phyloP scores from a whole-genome alignment of 2,797 vertebrate genomes.

The Chelon labrosus region DNA sequence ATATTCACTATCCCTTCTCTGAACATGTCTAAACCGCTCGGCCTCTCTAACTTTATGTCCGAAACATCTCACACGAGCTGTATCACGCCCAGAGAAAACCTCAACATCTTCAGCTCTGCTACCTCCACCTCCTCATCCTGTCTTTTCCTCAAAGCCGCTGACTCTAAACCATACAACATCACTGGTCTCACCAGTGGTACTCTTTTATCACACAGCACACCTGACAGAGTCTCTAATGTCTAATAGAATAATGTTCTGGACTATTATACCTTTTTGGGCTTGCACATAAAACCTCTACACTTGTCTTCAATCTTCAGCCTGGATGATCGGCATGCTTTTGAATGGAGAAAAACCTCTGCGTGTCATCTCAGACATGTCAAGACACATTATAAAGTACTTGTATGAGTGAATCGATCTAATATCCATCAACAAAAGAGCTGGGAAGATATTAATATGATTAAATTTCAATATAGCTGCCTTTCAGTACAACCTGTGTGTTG shows the following conservation, averaged over 20 bases:
- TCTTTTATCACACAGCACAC: too few relatives aligned
- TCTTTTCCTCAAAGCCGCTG: too few relatives aligned
- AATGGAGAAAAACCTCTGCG: constrained; percentile 5
- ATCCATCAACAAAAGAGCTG: neutral
- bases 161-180: too few relatives aligned
- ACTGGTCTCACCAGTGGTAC: too few relatives aligned
- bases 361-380: constrained; percentile 1
- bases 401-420: neutral
- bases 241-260: constrained; percentile 49
- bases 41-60: too few relatives aligned
- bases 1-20: too few relatives aligned
- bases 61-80: too few relatives aligned
- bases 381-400: neutral
- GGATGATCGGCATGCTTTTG: constrained; percentile 18
- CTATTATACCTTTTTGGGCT: constrained; percentile 36
- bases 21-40: too few relatives aligned
- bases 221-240: neutral
- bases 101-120: too few relatives aligned
- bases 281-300: constrained; percentile 25
- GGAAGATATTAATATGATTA: neutral
- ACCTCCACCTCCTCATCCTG: too few relatives aligned
- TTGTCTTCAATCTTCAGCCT: constrained; percentile 13
- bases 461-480: neutral
- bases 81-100: too few relatives aligned
- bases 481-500: neutral